phyloP scores from a whole-genome alignment of 2,797 vertebrate genomes.

The Odontamblyopus lacepedii region DNA sequence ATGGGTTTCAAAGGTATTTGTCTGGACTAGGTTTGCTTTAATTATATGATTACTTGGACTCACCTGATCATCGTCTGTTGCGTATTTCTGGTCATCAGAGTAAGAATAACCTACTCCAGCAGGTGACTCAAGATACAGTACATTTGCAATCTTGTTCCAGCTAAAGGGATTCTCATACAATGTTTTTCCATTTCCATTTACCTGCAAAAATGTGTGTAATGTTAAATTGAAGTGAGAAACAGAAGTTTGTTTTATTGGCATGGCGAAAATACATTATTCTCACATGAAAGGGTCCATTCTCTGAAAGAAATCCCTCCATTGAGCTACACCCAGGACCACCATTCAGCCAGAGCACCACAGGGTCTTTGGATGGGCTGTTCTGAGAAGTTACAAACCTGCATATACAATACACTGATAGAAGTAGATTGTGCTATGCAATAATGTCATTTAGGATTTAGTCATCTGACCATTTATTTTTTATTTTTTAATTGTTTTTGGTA shows the following conservation, averaged over 20 bases:
- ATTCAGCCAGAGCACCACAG: constrained; percentile 80
- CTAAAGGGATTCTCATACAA: constrained; percentile 78
- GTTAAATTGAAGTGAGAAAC: no score
- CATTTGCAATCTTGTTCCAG: constrained; percentile 80
- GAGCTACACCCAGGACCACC: constrained; percentile 85
- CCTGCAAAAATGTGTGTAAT: constrained; percentile 48
- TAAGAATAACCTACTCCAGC: constrained; percentile 82
- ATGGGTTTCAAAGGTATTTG: not conserved
- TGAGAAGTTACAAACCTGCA: constrained; percentile 83
- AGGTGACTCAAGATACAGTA: constrained; percentile 81
- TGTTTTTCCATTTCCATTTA: constrained; percentile 71
- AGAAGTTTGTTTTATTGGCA: not conserved
- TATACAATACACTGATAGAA: not conserved
- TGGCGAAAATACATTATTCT: constrained; percentile 14
- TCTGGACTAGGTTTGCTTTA: not conserved
- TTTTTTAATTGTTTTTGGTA: no score
- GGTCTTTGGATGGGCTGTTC: constrained; percentile 73
- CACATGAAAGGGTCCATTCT: constrained; percentile 81
- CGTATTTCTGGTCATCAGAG: constrained; percentile 72
- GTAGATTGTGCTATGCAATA: no score
- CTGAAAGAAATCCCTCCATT: constrained; percentile 79
- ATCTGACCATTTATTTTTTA: no score
- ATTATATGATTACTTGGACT: constrained; percentile 1
- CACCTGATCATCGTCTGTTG: constrained; percentile 76
- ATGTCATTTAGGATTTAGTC: no score